Evolutionary conservation across 2,888 invertebrate species (phyloP).

Genomic region (Drosophila sordidula): DNA sequence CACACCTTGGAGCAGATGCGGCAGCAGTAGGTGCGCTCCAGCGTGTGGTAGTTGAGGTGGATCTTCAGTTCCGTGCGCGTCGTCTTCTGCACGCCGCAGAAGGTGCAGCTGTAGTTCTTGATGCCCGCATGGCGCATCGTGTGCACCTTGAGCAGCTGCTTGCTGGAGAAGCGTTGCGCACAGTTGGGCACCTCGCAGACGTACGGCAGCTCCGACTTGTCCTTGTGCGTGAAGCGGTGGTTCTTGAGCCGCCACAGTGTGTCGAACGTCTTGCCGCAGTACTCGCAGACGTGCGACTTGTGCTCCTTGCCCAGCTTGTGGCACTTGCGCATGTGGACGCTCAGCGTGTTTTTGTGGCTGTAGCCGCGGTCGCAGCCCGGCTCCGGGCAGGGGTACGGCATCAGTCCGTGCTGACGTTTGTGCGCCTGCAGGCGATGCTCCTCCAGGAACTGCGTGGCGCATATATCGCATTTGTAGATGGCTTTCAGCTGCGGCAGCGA

Average conservation of each 20-base stretch:
- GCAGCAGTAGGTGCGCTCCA: slow-evolving; percentile 81
- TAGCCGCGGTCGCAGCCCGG: slow-evolving; percentile 47
- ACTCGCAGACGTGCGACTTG: slow-evolving; percentile 54
- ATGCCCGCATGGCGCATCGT: slow-evolving; percentile 83
- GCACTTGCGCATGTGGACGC: slow-evolving; percentile 56
- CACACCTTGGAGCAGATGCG: slow-evolving; percentile 78
- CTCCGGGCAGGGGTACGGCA: slow-evolving; percentile 52
- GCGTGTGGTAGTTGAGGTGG: slow-evolving; percentile 82
- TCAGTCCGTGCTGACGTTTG: slow-evolving; percentile 42
- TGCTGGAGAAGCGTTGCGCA: slow-evolving; percentile 69
- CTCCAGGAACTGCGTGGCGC: slow-evolving; percentile 45
- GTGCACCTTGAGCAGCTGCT: slow-evolving; percentile 80
- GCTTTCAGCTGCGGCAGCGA: slow-evolving; percentile 1
- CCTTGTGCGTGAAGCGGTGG: slow-evolving; percentile 78
- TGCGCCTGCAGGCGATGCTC: slow-evolving; percentile 47
- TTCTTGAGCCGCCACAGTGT: slow-evolving; percentile 66
- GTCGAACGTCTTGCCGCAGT: slow-evolving; percentile 53
- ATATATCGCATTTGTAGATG: slow-evolving; percentile 48
- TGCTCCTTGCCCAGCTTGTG: slow-evolving; percentile 55
- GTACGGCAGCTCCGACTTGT: slow-evolving; percentile 73
- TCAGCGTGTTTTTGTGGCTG: slow-evolving; percentile 49
- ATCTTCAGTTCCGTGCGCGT: slow-evolving; percentile 81
- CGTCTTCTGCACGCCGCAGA: slow-evolving; percentile 82
- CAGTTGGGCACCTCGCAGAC: slow-evolving; percentile 74
- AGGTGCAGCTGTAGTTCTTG: slow-evolving; percentile 81